Evolutionary conservation across 2,888 invertebrate genomes (phyloP).

Genomic region (Dynastes maya): DNA sequence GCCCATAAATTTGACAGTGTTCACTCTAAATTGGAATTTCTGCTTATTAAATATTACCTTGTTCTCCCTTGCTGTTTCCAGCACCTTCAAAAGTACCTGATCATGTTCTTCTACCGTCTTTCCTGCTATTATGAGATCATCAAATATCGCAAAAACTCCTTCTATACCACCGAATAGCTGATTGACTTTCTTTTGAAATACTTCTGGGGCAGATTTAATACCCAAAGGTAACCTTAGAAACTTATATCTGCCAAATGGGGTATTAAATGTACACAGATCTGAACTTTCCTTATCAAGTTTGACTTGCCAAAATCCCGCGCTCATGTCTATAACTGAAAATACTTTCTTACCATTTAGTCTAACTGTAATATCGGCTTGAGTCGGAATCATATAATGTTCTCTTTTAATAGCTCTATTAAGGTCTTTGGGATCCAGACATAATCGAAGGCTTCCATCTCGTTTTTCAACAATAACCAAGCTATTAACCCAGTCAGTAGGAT

Average conservation of each 20-base stretch:
- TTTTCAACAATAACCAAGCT: too few relatives aligned
- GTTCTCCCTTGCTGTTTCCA: not conserved
- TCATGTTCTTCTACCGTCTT: not conserved
- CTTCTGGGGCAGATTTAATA: not conserved
- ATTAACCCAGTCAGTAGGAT: too few relatives aligned
- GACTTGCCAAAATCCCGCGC: not conserved
- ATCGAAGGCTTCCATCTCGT: too few relatives aligned
- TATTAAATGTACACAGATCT: not conserved
- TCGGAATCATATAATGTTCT: too few relatives aligned
- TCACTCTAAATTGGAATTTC: slow-evolving; percentile 58
- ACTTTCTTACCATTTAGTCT: not conserved
- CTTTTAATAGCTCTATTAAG: too few relatives aligned
- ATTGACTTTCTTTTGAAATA: not conserved
- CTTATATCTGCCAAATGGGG: not conserved
- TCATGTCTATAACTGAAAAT: not conserved
- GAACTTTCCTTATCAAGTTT: not conserved
- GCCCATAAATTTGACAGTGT: slow-evolving; percentile 57
- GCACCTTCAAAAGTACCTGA: not conserved
- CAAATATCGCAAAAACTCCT: not conserved
- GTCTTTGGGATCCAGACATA: too few relatives aligned
- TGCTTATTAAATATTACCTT: slow-evolving; percentile 34
- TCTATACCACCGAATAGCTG: not conserved
- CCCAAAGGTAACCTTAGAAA: not conserved
- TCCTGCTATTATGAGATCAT: not conserved
- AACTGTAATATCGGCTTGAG: too few relatives aligned